Evolutionary conservation across 2,888 invertebrate species (phyloP), one percentile per base, ranked within the genome.

Genomic region (Tipula confusa): DNA sequence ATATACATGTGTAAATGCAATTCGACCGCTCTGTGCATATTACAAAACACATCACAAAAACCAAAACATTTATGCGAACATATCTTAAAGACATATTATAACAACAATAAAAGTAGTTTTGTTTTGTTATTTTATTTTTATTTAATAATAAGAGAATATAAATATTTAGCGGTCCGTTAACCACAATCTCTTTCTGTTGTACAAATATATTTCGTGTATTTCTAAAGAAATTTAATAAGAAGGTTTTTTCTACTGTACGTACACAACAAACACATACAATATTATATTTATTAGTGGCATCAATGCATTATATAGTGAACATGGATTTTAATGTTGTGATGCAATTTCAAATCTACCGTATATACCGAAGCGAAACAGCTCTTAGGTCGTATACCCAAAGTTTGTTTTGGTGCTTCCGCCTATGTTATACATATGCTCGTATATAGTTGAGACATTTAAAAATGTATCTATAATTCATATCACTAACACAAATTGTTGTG

Each of bases 111-210:
- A 64, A 64, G 18, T n/a, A 43, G 9, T 64, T 64, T 24, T 64
- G n/a, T 24, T 18, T 64, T 64, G 24, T 64, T 64, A 64, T 64
- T 64, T 48, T n/a, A n/a, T n/a, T n/a, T 64, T 24, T 64, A 64
- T 64, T n/a, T 24, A 64, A 64, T 64, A 64, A 64, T 24, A 64
- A 64, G 64, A 64, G 24, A 64, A 24, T n/a, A n/a, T n/a, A n/a
- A n/a, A n/a, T 64, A 64, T 64, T 64, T 64, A 64, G 64, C 64
- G 64, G 64, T 64, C 64, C 64, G 64, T 64, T 64, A 64, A 24
- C 64, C 64, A 64, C 64, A 64, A 64, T 64, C 64, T 64, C 64
- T 64, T 64, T 64, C 24, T 64, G 64, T 9, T 64, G 64, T 64
- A 7, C 24, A 24, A n/a, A n/a, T n/a, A n/a, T 9, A 24, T 64